Base-by-base conservation (phyloP, 2,113 vertebrate genomes). In the Suncus etruscus region DNA sequence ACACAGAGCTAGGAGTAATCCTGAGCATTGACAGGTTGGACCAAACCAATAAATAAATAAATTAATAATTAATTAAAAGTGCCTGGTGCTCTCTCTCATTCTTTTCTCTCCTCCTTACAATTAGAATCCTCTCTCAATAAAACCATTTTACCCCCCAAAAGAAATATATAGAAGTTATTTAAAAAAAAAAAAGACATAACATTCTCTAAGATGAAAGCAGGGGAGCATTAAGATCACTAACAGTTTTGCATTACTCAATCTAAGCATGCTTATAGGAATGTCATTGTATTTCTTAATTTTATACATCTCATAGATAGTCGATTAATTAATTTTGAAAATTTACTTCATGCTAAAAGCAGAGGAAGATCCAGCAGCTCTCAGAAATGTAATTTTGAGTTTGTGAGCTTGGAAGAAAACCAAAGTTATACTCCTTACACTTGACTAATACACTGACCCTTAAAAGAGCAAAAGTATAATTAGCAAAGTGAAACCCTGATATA, bases 331-430 rank as follows among this genome's bases (percentile, higher is more conserved):
- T 54, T 86, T 76, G 79, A 15, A 58, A 74, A 80, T 69, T 70
- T 58, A 29, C 11, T 80, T 87, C 69, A 74, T 58, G 88, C 61
- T 10, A 48, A 73, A 69, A 85, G 39, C 84, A 88, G 87, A 76
- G 22, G 65, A 63, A 88, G 68, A 31, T 81, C 32, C 47, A 12
- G 27, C 29, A 74, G 8, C 15, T 65, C 6, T 66, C 72, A 15
- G 47, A 75, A 51, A 27, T 82, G 31, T 45, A 48, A n/a, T 74
- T 2, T 32, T n/a, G 29, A 87, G 61, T 48, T 54, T 79, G 27
- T 80, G 8, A 80, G n/a, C 39, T 45, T 58, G 12, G 11, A 6
- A 73, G 29, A 8, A 74, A 45, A 61, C 27, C 39, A 72, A 6
- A 31, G 4, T 39, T 31, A 8, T 32, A 20, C 48, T 78, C 25